These are phyloP conservation scores for Grantiella picta DNA, from an alignment of 2,113 vertebrate species.

Conservation along the genomic window DNA sequence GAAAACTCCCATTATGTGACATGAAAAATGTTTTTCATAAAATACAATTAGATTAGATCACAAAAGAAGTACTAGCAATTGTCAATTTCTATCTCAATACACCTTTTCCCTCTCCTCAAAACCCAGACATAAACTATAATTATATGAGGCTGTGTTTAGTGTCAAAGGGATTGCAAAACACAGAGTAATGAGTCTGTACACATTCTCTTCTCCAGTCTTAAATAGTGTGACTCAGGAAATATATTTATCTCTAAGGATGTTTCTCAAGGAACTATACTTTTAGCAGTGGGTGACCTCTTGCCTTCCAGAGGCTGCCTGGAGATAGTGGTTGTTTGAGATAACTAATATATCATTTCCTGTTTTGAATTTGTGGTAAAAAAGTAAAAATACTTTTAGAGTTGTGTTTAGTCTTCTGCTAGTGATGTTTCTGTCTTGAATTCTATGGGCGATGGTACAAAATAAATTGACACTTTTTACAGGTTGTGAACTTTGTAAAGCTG, in stretches of 20 bases:
- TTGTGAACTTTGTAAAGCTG: neutral
- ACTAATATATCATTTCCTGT: conserved; percentile 21
- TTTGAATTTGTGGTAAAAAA: neutral
- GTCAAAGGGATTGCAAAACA: neutral
- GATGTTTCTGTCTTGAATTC: neutral
- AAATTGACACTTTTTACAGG: neutral
- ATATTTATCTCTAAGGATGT: neutral
- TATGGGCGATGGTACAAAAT: neutral
- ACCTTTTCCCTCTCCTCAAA: neutral
- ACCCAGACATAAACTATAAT: neutral
- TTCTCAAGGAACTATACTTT: neutral
- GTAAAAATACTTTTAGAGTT: neutral
- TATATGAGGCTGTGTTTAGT: neutral
- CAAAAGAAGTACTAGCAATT: neutral
- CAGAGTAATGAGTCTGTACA: neutral
- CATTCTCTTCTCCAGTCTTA: neutral
- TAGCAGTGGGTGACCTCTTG: neutral
- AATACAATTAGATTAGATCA: neutral
- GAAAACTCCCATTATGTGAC: neutral
- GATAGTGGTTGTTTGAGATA: neutral
- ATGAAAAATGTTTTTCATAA: neutral
- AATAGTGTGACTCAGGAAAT: neutral
- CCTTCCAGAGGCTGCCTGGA: neutral
- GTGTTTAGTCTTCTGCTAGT: neutral
- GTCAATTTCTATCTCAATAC: neutral